Evolutionary conservation across 2,797 vertebrate genomes (phyloP).

Genomic region (Thripadectes ignobilis): DNA sequence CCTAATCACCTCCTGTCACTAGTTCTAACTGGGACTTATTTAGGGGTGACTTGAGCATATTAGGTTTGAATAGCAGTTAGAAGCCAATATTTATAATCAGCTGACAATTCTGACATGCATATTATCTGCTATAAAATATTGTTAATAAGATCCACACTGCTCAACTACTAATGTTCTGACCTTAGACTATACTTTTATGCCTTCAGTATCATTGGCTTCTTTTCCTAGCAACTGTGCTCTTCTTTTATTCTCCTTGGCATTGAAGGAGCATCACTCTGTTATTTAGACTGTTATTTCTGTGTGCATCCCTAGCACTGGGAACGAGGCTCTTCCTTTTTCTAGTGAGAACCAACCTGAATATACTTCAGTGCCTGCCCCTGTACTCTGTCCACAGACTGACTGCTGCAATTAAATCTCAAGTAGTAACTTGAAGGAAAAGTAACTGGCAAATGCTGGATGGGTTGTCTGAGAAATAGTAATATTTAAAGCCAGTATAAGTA

Average conservation of each 20-base stretch:
- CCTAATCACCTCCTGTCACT: not conserved
- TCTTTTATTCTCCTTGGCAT: not conserved
- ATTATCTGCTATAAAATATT: not conserved
- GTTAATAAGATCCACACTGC: not conserved
- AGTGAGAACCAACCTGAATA: not conserved
- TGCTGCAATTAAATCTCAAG: not conserved
- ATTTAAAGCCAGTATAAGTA: not conserved
- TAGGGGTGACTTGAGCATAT: not conserved
- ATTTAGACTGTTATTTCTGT: not conserved
- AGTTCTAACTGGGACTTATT: not conserved
- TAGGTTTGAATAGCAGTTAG: not conserved
- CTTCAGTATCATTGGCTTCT: not conserved
- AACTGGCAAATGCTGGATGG: not conserved
- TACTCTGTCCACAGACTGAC: not conserved
- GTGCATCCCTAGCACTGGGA: not conserved
- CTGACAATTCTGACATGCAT: not conserved
- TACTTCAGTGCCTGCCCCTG: not conserved
- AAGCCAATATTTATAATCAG: not conserved
- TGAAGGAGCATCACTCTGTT: not conserved
- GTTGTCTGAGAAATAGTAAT: not conserved
- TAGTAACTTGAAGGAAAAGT: not conserved
- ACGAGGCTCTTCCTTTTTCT: not conserved
- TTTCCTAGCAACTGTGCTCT: not conserved
- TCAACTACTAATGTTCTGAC: not conserved
- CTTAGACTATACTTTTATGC: not conserved